phyloP scores from a whole-genome alignment of 2,113 vertebrate species.

The Calypte anna region DNA sequence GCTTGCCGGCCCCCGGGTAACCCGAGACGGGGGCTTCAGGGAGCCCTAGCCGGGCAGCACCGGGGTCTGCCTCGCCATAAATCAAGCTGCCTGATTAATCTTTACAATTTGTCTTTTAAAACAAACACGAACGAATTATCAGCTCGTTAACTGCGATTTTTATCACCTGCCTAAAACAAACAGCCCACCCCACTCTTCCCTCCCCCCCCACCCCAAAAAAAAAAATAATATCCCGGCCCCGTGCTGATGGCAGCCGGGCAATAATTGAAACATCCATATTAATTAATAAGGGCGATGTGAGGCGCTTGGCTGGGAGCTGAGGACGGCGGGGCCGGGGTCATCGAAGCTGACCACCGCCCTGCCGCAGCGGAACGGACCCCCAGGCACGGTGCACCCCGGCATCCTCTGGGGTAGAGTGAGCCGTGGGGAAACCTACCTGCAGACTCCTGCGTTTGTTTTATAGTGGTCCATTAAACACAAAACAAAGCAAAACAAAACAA shows the following conservation, averaged over 20 bases:
- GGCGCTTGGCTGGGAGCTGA: not conserved
- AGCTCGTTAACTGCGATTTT: constrained; percentile 75
- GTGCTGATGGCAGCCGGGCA: not conserved
- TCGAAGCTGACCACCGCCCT: not conserved
- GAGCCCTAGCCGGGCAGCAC: constrained; percentile 26
- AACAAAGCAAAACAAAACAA: not conserved
- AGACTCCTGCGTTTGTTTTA: not conserved
- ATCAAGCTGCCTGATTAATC: constrained; percentile 69
- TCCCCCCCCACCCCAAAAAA: not conserved
- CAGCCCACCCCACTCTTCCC: not conserved
- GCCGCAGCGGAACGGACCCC: not conserved
- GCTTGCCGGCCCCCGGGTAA: not conserved
- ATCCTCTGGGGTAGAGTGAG: not conserved
- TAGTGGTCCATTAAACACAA: not conserved
- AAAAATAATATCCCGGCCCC: not conserved
- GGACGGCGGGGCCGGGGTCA: not conserved
- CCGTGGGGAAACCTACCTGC: not conserved
- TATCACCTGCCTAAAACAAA: constrained; percentile 73
- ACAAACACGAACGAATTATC: constrained; percentile 73
- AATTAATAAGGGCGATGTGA: not conserved
- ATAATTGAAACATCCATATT: constrained; percentile 23
- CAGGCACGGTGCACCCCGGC: not conserved
- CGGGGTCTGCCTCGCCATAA: constrained; percentile 64
- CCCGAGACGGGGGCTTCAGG: constrained; percentile 33
- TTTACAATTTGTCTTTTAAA: constrained; percentile 77